phyloP scores from a whole-genome alignment of 2,797 vertebrate species.

The Manis pentadactyla region DNA sequence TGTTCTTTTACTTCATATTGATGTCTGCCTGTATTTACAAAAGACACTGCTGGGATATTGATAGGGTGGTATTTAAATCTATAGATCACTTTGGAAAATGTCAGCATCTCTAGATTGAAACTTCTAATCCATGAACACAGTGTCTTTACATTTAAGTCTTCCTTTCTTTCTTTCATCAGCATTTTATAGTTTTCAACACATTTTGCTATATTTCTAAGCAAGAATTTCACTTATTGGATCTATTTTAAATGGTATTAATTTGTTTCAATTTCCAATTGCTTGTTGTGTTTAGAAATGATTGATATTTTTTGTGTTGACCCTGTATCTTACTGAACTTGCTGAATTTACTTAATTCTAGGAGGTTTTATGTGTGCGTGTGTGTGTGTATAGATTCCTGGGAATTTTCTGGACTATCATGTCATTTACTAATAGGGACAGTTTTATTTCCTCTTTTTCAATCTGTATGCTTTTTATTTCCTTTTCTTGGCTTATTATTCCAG shows the following conservation, averaged over 20 bases:
- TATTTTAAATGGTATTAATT: background rate
- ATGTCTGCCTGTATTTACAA: background rate
- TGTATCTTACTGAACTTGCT: background rate
- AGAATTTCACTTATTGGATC: background rate
- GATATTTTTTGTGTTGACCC: background rate
- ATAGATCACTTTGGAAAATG: background rate
- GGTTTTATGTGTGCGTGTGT: background rate
- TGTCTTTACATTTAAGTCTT: background rate
- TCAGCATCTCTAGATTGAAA: background rate
- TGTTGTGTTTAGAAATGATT: background rate
- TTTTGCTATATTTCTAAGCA: background rate
- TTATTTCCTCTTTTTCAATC: background rate
- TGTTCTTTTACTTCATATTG: background rate
- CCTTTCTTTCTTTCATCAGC: background rate
- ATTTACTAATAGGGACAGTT: background rate
- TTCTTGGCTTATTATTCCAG: background rate
- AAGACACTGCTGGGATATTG: constrained; percentile 8
- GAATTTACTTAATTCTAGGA: background rate
- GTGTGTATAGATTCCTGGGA: background rate
- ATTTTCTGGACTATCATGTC: background rate
- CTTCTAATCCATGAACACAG: background rate
- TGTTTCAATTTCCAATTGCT: background rate
- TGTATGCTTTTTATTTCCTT: background rate
- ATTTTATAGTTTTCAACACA: background rate
- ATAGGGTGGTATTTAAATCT: background rate